Conservation (phyloP, 2,113 vertebrate genomes). For the Perognathus longimembris region DNA sequence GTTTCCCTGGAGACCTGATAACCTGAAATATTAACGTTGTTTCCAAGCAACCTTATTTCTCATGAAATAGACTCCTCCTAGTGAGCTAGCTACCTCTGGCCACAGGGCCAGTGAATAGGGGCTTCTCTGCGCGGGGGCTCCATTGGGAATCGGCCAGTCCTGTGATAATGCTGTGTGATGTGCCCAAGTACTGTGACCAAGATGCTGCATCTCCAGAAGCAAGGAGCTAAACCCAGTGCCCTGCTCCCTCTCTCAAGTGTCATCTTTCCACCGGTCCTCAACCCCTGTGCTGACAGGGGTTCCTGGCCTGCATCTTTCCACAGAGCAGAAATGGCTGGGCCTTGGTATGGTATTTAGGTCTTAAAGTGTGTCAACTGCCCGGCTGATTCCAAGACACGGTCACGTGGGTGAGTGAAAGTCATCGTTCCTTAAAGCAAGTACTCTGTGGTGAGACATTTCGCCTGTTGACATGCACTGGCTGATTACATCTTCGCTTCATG, state of each 20-base stretch:
- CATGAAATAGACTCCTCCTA: neutral
- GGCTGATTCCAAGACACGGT: neutral
- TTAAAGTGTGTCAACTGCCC: neutral
- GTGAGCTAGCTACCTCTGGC: neutral
- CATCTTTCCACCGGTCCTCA: neutral
- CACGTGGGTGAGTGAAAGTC: neutral
- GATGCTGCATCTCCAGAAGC: neutral
- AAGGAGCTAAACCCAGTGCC: neutral
- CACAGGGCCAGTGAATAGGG: neutral
- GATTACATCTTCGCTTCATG: neutral
- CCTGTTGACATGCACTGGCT: neutral
- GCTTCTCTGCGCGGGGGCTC: neutral
- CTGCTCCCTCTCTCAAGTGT: neutral
- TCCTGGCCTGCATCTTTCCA: neutral
- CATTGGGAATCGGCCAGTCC: neutral
- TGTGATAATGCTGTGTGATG: neutral
- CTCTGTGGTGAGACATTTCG: neutral
- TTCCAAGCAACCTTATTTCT: neutral
- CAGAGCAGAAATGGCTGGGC: neutral
- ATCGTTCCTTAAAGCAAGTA: neutral
- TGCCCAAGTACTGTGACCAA: neutral
- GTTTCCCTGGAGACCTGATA: conserved; percentile 36
- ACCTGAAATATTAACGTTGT: neutral
- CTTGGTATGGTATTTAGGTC: neutral
- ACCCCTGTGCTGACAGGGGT: neutral